Percentiles rank a stretch among this genome's conserved stretches.
phyloP scores from a whole-genome alignment of 2,888 invertebrate genomes.

The Ophonus ardosiacus region DNA sequence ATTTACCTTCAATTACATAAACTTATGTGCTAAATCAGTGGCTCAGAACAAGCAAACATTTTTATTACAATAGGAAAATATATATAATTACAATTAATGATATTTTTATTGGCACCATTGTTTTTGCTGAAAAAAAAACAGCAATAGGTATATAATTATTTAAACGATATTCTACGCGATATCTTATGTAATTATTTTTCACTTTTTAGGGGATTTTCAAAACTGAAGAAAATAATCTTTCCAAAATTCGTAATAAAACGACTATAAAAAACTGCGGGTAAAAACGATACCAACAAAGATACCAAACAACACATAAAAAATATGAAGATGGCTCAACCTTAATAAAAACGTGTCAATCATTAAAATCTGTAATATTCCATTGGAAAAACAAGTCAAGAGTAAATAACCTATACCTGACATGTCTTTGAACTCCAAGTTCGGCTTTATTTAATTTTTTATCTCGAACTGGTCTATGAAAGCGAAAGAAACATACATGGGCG shows the following conservation, averaged over 20 bases:
- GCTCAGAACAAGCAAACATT: slow-evolving; percentile 34
- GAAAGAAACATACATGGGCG: slow-evolving; percentile 13
- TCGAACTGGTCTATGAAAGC: slow-evolving; percentile 44
- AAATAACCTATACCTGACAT: neutral
- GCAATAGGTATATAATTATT: no score
- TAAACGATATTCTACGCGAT: neutral
- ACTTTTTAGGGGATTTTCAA: neutral
- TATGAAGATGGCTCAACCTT: neutral
- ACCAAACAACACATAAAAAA: neutral
- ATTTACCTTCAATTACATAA: slow-evolving; percentile 37
- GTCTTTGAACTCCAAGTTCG: slow-evolving; percentile 29
- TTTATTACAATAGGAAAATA: slow-evolving; percentile 12
- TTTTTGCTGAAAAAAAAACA: neutral
- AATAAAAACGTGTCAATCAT: slow-evolving; percentile 7
- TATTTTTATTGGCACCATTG: neutral
- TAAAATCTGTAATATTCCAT: slow-evolving; percentile 25
- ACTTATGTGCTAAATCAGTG: slow-evolving; percentile 27
- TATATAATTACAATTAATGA: slow-evolving; percentile 7
- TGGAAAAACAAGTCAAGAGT: slow-evolving; percentile 14
- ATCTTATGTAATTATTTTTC: neutral
- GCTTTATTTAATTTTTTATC: slow-evolving; percentile 19
- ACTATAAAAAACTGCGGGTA: neutral
- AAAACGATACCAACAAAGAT: neutral
- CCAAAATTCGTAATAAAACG: neutral
- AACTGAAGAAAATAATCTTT: neutral